Evolutionary conservation across 2,888 invertebrate species (phyloP), one percentile per base, ranked within the genome.

Genomic region (Himalopsyche tibetana): DNA sequence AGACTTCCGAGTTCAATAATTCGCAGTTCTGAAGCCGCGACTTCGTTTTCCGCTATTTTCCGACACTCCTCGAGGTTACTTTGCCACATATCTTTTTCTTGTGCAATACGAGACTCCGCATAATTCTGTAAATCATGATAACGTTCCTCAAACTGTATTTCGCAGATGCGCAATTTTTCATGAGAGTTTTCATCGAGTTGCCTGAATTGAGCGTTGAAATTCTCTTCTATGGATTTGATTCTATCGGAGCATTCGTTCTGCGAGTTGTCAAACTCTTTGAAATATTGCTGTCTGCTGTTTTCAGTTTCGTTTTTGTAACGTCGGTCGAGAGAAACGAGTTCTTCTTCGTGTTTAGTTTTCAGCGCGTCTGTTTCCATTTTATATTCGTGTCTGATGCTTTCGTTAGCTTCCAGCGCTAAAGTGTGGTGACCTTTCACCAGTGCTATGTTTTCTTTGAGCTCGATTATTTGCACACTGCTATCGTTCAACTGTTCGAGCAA

Each of bases 391-490:
- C 93, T 90, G 84, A 93, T 93, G 88, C 93, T 93, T 89, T 93
- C 93, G 90, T 93, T 93, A 5, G 93, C 93, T 89, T 93, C 93
- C 87, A 93, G 87, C 45, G 93, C 93, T 87, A 93, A 90, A 69
- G 92, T 91, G 90, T 93, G 93, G 89, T 93, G 93, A 1, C 93
- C 92, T 90, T 93, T 93, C 1, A 93, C 93, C 92, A 93, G 92
- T 90, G 93, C 93, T 63, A 93, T 90, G 86, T 93, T 91, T 89
- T 93, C 92, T 79, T 90, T 90, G n/a, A 92, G 91, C 90, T 93
- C 92, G 82, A 92, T 82, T 11, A 63, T 63, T 63, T 63, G 63
- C 8, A 19, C 63, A 63, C 63, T 11, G 63, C 74, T 80, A 11
- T 80, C 79, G n/a, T 12, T 38, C 45, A 28, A 11, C 55, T 84